phyloP scores from a whole-genome alignment of 1,140 invertebrate species.

The Nomia melanderi region DNA sequence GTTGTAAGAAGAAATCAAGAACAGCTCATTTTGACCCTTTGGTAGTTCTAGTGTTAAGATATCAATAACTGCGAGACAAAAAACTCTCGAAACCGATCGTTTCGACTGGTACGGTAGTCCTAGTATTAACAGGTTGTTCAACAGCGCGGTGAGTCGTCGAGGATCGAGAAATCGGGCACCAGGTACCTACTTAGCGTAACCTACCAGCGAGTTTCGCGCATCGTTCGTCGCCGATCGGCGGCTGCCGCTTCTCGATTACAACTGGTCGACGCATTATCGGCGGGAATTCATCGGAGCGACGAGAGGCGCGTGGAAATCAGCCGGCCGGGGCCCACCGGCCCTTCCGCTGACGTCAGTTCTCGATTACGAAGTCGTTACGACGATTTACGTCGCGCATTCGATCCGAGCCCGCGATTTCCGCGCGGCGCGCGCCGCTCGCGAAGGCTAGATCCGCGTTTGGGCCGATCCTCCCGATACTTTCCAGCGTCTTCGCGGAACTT shows the following conservation, averaged over 20 bases:
- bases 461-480: neutral
- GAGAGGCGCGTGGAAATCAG: constrained; percentile 16
- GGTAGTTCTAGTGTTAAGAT: too few relatives aligned
- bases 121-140: too few relatives aligned
- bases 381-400: constrained; percentile 15
- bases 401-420: constrained; percentile 4
- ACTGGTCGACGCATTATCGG: constrained; percentile 28
- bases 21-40: too few relatives aligned
- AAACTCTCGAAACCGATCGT: too few relatives aligned
- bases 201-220: neutral
- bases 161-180: neutral
- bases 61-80: too few relatives aligned
- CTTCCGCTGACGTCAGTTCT: constrained; percentile 21
- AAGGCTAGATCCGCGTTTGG: neutral
- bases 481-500: neutral
- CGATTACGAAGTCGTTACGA: constrained; percentile 28
- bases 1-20: too few relatives aligned
- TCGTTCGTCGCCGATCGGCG: neutral
- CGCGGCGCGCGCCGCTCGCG: neutral
- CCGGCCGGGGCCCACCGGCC: neutral
- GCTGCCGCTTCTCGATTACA: constrained; percentile 23
- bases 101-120: too few relatives aligned
- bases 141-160: too few relatives aligned
- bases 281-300: constrained; percentile 12
- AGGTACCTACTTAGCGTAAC: neutral